Evolutionary conservation across 64 coral and sea anemone genomes (phyloP), one percentile per base, ranked within the genome.

Genomic region (Trachythela sp.): DNA sequence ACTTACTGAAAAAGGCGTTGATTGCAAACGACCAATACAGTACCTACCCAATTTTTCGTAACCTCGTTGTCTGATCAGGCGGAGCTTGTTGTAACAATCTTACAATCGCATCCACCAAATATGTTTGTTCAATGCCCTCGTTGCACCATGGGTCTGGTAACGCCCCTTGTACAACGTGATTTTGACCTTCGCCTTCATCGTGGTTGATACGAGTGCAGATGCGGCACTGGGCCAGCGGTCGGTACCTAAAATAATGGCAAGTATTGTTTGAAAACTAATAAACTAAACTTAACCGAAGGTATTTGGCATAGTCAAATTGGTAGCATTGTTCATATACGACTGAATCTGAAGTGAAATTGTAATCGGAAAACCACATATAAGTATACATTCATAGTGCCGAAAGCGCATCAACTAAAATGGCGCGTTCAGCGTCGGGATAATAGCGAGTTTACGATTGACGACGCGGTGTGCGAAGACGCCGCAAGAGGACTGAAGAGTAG

Each of bases 121-220:
- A 99, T 34, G 93, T 85, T 48, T 94, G 93, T 64, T 99, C 93
- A 84, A 88, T 70, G 8, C 84, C 90, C 24, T 93, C 67, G 67
- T 91, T 54, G 20, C 90, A 84, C 95, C 95, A 97, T 11, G 95
- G 93, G 68, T 97, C 93, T 68, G 93, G 95, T n/a, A 94, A 94
- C 48, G 92, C 60, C 40, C 89, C 88, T 84, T 97, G 95, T 36
- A 94, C 94, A 0, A 94, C 88, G n/a, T 97, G 95, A 31, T 88
- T 58, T 43, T 86, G 88, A 42, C 88, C 91, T 26, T 86, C 93
- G 11, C 77, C 86, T n/a, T 54, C 75, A 17, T 49, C 88, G 86
- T 97, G 95, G 83, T 94, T 92, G 48, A 85, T 80, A 13, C 68
- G 67, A 51, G 94, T 84, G 14, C 95, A 97, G 26, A 92, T 93